Conservation (phyloP, 2,113 vertebrate species). For the Oryzias celebensis region DNA sequence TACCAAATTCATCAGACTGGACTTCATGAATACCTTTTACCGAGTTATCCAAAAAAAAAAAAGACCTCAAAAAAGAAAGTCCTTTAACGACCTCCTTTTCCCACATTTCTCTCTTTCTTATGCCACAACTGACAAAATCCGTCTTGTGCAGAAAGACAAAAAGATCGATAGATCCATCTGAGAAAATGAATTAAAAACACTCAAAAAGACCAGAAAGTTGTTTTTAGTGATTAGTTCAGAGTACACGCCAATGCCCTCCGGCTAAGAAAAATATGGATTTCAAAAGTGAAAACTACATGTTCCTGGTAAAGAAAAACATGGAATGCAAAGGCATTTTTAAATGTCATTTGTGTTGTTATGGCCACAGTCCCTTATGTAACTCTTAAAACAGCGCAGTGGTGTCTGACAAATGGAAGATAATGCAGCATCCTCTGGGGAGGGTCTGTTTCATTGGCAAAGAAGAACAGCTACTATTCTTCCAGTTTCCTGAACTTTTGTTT, state of each 20-base stretch:
- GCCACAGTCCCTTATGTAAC: neutral
- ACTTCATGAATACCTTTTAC: conserved; percentile 71
- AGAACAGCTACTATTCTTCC: neutral
- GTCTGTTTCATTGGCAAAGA: conserved; percentile 1
- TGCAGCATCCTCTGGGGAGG: neutral
- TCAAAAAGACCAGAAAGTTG: conserved; percentile 7
- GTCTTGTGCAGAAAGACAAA: conserved; percentile 11
- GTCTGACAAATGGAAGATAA: conserved; percentile 8
- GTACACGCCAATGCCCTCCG: conserved; percentile 11
- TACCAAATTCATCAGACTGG: conserved; percentile 61
- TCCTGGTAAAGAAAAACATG: neutral
- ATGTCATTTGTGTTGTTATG: neutral
- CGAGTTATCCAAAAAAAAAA: conserved; percentile 73
- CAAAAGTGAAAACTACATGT: neutral
- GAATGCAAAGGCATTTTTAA: neutral
- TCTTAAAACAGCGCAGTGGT: neutral
- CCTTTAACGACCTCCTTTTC: conserved; percentile 26
- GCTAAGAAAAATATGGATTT: conserved; percentile 18
- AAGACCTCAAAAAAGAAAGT: conserved; percentile 32
- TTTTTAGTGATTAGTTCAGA: conserved; percentile 15
- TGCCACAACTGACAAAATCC: conserved; percentile 31
- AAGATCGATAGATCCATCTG: conserved; percentile 43
- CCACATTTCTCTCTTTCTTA: conserved; percentile 26
- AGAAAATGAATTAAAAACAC: conserved; percentile 44
- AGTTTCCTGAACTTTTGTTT: neutral